phyloP scores from a whole-genome alignment of 1,140 invertebrate genomes.

The Drosophila ohnishii region DNA sequence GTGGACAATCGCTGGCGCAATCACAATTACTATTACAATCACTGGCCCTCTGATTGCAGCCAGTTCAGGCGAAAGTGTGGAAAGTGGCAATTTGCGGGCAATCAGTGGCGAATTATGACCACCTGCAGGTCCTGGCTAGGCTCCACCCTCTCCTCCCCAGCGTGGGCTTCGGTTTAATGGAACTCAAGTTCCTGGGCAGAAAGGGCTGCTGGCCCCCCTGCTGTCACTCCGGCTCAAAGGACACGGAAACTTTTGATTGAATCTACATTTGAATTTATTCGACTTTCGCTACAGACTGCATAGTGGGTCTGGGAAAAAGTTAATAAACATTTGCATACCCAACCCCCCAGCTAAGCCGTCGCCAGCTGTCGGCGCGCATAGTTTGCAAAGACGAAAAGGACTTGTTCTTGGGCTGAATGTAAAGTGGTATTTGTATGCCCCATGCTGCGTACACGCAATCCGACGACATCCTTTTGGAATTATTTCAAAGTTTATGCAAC shows the following conservation, averaged over 20 bases:
- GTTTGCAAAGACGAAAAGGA: conserved; percentile 3
- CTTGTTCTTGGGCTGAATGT: not conserved
- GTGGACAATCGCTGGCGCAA: not conserved
- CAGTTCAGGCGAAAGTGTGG: not conserved
- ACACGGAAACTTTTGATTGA: conserved; percentile 59
- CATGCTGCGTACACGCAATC: conserved; percentile 8
- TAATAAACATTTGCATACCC: conserved; percentile 44
- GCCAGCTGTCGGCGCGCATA: conserved; percentile 12
- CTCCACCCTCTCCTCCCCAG: not conserved
- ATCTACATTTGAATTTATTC: conserved; percentile 60
- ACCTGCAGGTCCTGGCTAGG: conserved; percentile 9
- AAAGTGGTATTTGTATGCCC: conserved; percentile 6
- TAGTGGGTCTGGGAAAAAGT: conserved; percentile 21
- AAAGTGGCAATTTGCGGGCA: conserved; percentile 29
- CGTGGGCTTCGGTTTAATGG: not conserved
- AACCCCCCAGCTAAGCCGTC: not conserved
- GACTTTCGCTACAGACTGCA: conserved; percentile 18
- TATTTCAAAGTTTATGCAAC: conserved; percentile 14
- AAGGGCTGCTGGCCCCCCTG: not conserved
- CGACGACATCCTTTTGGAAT: conserved; percentile 1
- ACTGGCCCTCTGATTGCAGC: conserved; percentile 35
- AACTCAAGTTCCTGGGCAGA: not conserved
- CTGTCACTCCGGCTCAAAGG: not conserved
- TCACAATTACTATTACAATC: conserved; percentile 32
- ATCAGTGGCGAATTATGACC: conserved; percentile 32